Base-by-base conservation (phyloP, 2,797 vertebrate genomes). In the Neoniphon sammara region DNA sequence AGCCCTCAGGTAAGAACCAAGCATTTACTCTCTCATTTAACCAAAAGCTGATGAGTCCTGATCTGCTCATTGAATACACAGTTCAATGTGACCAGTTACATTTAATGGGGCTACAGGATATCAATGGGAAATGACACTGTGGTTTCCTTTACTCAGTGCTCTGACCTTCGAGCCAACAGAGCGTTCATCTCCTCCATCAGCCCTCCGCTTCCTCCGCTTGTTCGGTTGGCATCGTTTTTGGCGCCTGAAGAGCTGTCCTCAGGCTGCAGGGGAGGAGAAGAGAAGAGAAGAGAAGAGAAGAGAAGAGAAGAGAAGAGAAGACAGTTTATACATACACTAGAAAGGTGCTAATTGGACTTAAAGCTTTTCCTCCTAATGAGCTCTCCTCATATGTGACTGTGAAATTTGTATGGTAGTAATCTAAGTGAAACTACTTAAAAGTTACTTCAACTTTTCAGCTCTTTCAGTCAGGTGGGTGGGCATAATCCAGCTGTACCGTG, bases 141-240 rank as follows among this genome's bases (percentile, higher is more conserved):
- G 73, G 15, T 36, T 62, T 61, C 66, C 0, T 7, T 2, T 18
- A 23, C 68, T 72, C 23, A 23, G n/a, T 39, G 62, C 66, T 71
- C 95, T 79, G 89, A 99, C 98, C 98, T 98, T 94, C 97, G 96
- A 17, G 97, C 97, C 91, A 99, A 91, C 75, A 99, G 94, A 73
- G 98, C 98, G 85, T 99, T 98, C 98, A 99, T 99, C 90, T 99
- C 98, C 90, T 99, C 97, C 98, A 99, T 99, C 90, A 99, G 94
- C 17, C 98, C 97, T 20, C 96, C 97, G 9, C 96, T 96, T 0
- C 97, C 96, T 78, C 97, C 97, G 25, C 97, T 97, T 49, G 96
- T 95, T 89, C 96, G 95, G 94, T 96, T 95, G 90, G 96, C 96
- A 1, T 96, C 96, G 58, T 96, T 98, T 66, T 97, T 95, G 90